Evolutionary conservation across 2,797 vertebrate genomes (phyloP), one percentile per base, ranked within the genome.

Genomic region (Pachyuromys duprasi): DNA sequence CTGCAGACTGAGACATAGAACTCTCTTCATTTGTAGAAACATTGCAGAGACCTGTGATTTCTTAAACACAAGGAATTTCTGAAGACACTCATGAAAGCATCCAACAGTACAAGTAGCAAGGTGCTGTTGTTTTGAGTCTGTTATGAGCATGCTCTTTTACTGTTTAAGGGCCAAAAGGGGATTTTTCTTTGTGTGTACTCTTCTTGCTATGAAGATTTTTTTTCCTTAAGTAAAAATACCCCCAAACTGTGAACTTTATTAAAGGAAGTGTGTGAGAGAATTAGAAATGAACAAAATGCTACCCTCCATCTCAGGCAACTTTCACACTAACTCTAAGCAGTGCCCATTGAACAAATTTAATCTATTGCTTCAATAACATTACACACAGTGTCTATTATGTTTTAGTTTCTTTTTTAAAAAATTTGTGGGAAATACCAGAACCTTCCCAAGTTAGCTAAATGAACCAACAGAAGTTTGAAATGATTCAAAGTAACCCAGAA

Each of bases 151-250:
- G 13, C 22, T 74, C 49, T 84, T 70, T 31, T 42, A 28, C 31
- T 57, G 3, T n/a, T 57, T 36, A 93, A 87, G 76, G 63, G 36
- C 36, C 84, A 86, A 93, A 80, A 13, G 14, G 55, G n/a, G 28
- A 18, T 86, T 86, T 49, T 91, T 74, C 22, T 69, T 96, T 88
- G n/a, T 79, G 1, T 78, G 63, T 55, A 93, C 18, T 94, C 31
- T 92, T 86, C 92, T 92, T 82, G 87, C 1, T 22, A 3, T 75
- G 49, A 96, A n/a, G 74, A 70, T 92, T 93, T 93, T 89, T 75
- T 42, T 45, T 33, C 12, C 72, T 94, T 86, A 92, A 92, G 67
- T 82, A 96, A 93, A 93, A 91, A 39, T 26, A 79, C 82, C 57
- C 13, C 5, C 70, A 62, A 91, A 72, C 17, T 92, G n/a, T 86